Evolutionary conservation across 2,888 invertebrate genomes (phyloP).

Genomic region (Microctonus aethiopoides): DNA sequence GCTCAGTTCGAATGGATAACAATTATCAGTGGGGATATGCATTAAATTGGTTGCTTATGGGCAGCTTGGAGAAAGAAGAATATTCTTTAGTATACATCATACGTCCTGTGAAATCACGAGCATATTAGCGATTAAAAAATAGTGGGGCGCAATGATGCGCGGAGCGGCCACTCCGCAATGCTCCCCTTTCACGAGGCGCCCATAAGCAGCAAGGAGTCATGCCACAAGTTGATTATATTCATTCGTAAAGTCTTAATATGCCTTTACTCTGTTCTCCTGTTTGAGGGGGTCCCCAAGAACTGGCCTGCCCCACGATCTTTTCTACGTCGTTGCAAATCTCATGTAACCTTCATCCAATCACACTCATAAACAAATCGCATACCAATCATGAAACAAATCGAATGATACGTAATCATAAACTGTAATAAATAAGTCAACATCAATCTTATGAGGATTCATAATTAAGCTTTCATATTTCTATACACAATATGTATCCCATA

Average conservation of each 20-base stretch:
- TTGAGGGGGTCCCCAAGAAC: constrained; percentile 62
- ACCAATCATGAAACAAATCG: too few species aligned
- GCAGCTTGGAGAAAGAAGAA: too few species aligned
- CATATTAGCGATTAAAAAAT: constrained; percentile 48
- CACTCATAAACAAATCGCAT: too few species aligned
- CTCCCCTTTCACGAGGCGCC: constrained; percentile 65
- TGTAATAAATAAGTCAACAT: too few species aligned
- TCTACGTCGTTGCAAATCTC: constrained; percentile 37
- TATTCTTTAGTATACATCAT: background rate
- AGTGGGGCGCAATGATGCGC: constrained; percentile 66
- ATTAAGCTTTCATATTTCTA: too few species aligned
- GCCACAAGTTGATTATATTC: constrained; percentile 8
- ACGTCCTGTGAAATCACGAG: background rate
- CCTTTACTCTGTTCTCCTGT: constrained; percentile 45
- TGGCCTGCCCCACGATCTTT: constrained; percentile 63
- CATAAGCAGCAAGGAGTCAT: constrained; percentile 51
- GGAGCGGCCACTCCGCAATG: constrained; percentile 67
- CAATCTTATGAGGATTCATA: too few species aligned
- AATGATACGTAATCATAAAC: background rate
- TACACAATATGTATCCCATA: too few species aligned
- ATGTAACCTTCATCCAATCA: constrained; percentile 11
- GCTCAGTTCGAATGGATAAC: too few species aligned
- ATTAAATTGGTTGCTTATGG: too few species aligned
- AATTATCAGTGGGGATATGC: too few species aligned
- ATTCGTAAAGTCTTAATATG: constrained; percentile 3